A percentile compares a stretch with the other conserved stretches of the same genome.
These are phyloP conservation scores for Odocoileus virginianus DNA, from an alignment of 2,113 vertebrate species.

Conservation along the genomic window DNA sequence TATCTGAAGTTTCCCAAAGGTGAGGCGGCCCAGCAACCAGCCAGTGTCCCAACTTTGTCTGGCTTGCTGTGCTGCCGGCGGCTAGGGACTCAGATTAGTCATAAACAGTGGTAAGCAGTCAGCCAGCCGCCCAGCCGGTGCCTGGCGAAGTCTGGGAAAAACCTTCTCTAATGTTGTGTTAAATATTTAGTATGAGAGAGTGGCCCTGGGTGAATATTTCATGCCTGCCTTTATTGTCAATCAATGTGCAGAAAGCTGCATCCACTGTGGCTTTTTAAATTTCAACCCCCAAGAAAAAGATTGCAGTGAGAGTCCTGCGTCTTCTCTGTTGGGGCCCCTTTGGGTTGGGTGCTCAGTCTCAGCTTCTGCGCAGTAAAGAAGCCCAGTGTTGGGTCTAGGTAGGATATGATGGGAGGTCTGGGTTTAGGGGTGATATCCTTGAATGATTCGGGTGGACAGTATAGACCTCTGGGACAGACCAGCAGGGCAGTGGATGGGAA, in stretches of 20 bases:
- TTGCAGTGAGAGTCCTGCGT: constrained; percentile 71
- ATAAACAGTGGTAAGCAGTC: constrained; percentile 70
- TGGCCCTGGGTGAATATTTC: constrained; percentile 84
- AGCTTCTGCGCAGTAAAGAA: not conserved
- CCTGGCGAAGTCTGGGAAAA: constrained; percentile 79
- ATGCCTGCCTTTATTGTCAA: constrained; percentile 84
- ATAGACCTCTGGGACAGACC: not conserved
- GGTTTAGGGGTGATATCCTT: not conserved
- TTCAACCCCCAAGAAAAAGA: constrained; percentile 59
- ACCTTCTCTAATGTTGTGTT: constrained; percentile 79
- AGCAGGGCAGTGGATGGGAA: not conserved
- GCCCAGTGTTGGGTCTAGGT: not conserved
- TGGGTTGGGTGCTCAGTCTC: not conserved
- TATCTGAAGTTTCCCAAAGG: constrained; percentile 71
- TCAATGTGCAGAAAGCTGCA: constrained; percentile 79
- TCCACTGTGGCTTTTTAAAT: constrained; percentile 69
- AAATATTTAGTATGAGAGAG: constrained; percentile 85
- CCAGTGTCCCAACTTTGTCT: constrained; percentile 68
- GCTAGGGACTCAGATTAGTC: constrained; percentile 70
- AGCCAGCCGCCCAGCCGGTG: constrained; percentile 77
- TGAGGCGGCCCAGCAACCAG: constrained; percentile 51
- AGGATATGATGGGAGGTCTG: not conserved
- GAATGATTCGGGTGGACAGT: not conserved
- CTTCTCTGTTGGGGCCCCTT: constrained; percentile 19
- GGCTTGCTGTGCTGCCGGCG: constrained; percentile 50